Conservation (phyloP, 2,888 invertebrate species). For the Nomada goodeniana region DNA sequence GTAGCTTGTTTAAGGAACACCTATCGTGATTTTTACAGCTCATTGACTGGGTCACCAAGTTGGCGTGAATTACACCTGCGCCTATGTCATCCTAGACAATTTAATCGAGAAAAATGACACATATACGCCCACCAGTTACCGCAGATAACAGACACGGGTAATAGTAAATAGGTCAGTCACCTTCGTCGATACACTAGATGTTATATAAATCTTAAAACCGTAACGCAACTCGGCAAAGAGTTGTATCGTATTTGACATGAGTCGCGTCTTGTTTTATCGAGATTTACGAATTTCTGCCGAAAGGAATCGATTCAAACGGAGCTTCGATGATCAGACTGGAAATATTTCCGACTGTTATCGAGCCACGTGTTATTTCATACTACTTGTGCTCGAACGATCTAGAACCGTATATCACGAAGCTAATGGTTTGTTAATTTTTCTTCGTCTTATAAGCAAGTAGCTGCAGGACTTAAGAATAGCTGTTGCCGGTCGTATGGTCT, state of each 20-base stretch:
- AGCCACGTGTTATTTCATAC: background rate
- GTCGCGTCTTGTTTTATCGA: slow-evolving; percentile 53
- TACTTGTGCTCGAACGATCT: background rate
- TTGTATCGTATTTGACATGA: slow-evolving; percentile 18
- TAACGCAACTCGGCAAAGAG: slow-evolving; percentile 61
- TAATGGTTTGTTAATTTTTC: background rate
- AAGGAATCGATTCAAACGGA: background rate
- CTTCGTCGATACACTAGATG: slow-evolving; percentile 66
- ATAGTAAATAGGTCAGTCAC: slow-evolving; percentile 73
- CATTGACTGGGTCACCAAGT: slow-evolving; percentile 12
- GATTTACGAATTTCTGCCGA: slow-evolving; percentile 22
- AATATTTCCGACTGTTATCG: background rate
- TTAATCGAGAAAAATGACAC: slow-evolving; percentile 34
- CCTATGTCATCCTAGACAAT: slow-evolving; percentile 47
- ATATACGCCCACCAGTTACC: slow-evolving; percentile 43
- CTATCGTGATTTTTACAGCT: slow-evolving; percentile 11
- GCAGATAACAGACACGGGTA: slow-evolving; percentile 66
- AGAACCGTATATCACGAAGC: background rate
- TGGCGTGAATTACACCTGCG: slow-evolving; percentile 48
- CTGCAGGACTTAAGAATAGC: background rate
- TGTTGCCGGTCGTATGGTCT: background rate
- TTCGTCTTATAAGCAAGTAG: too few relatives aligned
- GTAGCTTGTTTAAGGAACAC: slow-evolving; percentile 8
- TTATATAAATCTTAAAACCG: slow-evolving; percentile 66
- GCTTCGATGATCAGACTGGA: background rate